Percentiles rank a stretch among this genome's conserved stretches.
Conservation (phyloP, 2,113 vertebrate genomes). For the Halcyon senegalensis region DNA sequence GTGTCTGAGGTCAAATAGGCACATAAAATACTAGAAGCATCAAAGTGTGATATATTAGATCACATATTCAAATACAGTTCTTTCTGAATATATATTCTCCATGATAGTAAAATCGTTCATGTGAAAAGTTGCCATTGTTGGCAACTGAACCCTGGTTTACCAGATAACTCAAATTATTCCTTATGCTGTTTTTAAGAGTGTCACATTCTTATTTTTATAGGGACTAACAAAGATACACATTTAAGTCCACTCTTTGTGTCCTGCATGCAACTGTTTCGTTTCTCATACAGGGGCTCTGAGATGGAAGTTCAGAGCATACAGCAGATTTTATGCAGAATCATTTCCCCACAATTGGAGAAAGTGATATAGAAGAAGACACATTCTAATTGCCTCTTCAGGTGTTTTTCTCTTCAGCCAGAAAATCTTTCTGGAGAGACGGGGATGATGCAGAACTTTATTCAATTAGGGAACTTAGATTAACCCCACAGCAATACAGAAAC, state of each 20-base stretch:
- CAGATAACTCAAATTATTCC: not conserved
- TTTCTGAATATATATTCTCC: not conserved
- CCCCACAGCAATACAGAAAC: not conserved
- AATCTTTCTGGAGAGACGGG: not conserved
- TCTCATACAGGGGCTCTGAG: not conserved
- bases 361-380: not conserved
- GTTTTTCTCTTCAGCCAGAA: not conserved
- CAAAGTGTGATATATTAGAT: not conserved
- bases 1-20: fast-evolving
- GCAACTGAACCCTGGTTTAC: not conserved
- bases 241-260: not conserved
- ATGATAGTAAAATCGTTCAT: not conserved
- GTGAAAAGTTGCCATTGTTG: not conserved
- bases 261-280: not conserved
- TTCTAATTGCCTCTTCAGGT: not conserved
- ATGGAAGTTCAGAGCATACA: not conserved
- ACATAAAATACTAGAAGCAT: not conserved
- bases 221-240: not conserved
- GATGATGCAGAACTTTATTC: not conserved
- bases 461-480: not conserved
- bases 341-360: not conserved
- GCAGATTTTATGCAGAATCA: not conserved
- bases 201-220: not conserved
- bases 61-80: not conserved
- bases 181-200: not conserved